Evolutionary conservation across 1,140 invertebrate genomes (phyloP), one percentile per base, ranked within the genome.

Genomic region (Trichonephila clavipes): DNA sequence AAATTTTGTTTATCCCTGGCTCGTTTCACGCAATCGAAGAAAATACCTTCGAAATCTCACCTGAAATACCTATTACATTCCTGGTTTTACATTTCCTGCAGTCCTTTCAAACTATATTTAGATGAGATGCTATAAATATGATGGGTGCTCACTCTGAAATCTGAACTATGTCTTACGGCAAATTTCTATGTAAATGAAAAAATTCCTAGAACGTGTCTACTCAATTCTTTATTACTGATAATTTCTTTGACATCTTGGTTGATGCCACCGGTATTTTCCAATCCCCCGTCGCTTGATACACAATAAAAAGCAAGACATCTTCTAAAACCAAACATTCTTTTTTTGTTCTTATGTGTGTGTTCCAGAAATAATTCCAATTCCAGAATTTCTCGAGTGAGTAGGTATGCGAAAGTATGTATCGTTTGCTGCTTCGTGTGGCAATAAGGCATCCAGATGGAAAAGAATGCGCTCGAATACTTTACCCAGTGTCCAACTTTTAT

Each of bases 371-470:
- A 77, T 40, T 28, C 28, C 34, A 18, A 77, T 77, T 77, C 16
- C 16, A 77, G 66, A 69, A 69, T 24, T 69, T 51, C 51, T 51
- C 51, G 66, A n/a, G 66, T 69, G 24, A 69, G 66, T 24, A 69
- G 66, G 66, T 24, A 24, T 69, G 66, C 66, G 21, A 69, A 69
- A 69, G 21, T 77, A 34, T 77, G 16, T 62, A 62, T 21, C 61
- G 19, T 28, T 81, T 81, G 72, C 72, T 81, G 72, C n/a, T 81
- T n/a, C 82, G 40, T 5, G 82, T 81, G 24, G 40, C 72, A 81
- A 81, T 81, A 81, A 81, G 21, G 72, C 83, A 85, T n/a, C 51
- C 24, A 85, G 3, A 59, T 85, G 83, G 83, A 85, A 85, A 85
- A 85, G 58, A 77, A 77, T 77, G 72, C 28, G 16, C 18, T 34